A percentile compares a stretch with the other conserved stretches of the same genome.
Conservation (phyloP, 1,140 invertebrate species). For the Orchesella cincta region DNA sequence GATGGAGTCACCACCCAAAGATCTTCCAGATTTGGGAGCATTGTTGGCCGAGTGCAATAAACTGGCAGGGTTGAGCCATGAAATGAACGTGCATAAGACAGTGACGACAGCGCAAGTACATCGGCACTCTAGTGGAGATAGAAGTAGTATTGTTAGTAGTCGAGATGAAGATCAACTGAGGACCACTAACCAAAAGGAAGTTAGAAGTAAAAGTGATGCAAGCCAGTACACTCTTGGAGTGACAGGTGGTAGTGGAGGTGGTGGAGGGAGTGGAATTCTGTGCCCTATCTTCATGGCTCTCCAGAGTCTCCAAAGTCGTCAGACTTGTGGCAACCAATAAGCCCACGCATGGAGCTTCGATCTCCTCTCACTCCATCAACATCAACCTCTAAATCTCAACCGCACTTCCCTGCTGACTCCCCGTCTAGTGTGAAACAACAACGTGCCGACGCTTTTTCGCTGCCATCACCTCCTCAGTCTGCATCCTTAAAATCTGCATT, state of each 20-base stretch:
- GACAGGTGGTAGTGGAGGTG: too few species aligned
- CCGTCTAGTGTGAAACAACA: too few species aligned
- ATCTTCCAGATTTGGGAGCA: conserved; percentile 53
- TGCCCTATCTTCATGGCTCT: conserved; percentile 29
- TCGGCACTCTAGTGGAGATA: neutral
- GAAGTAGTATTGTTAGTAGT: neutral
- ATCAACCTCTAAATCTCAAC: too few species aligned
- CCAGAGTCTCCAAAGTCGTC: conserved; percentile 37
- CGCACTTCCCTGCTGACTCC: neutral
- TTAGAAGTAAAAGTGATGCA: neutral
- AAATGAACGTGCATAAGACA: neutral
- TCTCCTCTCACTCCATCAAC: neutral
- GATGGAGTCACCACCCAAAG: conserved; percentile 57
- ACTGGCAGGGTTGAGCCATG: neutral
- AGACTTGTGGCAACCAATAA: conserved; percentile 44
- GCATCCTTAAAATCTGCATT: neutral
- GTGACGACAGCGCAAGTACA: conserved; percentile 47
- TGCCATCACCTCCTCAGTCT: neutral
- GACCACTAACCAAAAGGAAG: neutral
- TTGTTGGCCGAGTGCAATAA: conserved; percentile 49
- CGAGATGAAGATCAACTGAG: neutral
- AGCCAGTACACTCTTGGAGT: neutral
- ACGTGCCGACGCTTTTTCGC: neutral
- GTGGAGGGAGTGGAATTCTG: neutral
- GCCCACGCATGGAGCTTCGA: conserved; percentile 14